Conservation (phyloP, 2,113 vertebrate species). For the Gadus macrocephalus region DNA sequence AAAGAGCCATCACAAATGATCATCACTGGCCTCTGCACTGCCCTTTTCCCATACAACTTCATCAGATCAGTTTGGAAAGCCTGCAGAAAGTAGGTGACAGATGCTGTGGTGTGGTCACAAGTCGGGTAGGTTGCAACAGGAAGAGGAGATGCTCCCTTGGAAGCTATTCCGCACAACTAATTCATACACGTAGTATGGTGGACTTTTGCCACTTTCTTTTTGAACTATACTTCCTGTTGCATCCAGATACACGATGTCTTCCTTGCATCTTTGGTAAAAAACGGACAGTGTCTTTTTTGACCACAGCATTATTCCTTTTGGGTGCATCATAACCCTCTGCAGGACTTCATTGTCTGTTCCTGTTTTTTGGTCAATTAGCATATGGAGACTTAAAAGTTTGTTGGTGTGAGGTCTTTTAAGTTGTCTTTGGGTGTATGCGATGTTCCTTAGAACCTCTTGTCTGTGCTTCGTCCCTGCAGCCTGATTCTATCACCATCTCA, state of each 20-base stretch:
- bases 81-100: background rate
- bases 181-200: conserved; percentile 24
- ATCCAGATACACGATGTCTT: conserved; percentile 28
- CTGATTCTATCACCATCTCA: conserved; percentile 4
- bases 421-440: conserved; percentile 12
- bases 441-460: conserved; percentile 1
- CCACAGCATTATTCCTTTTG: conserved; percentile 26
- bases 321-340: conserved; percentile 21
- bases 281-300: conserved; percentile 8
- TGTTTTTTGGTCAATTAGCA: conserved; percentile 7
- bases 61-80: conserved; percentile 4
- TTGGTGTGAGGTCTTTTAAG: background rate
- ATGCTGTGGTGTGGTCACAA: conserved; percentile 22
- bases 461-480: conserved; percentile 18
- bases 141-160: conserved; percentile 19
- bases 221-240: conserved; percentile 22
- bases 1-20: conserved; percentile 14
- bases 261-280: conserved; percentile 9
- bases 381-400: background rate
- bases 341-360: conserved; percentile 10
- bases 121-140: conserved; percentile 14
- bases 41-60: background rate
- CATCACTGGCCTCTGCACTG: conserved; percentile 8
- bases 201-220: background rate
- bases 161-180: too few relatives aligned